These are phyloP conservation scores for Serilophus lunatus DNA, from an alignment of 2,113 vertebrate species.

Conservation along the genomic window DNA sequence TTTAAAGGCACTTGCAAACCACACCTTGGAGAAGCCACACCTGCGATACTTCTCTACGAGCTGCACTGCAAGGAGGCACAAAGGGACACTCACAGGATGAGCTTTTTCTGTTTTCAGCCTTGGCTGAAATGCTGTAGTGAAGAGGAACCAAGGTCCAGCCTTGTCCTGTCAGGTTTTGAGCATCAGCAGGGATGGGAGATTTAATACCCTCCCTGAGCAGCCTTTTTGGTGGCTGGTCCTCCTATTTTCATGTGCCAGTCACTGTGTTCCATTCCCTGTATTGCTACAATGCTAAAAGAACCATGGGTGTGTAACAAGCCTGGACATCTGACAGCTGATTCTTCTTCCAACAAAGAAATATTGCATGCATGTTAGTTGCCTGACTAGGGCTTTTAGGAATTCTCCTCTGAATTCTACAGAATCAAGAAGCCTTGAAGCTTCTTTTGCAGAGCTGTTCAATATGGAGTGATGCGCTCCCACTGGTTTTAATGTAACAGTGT, in stretches of 20 bases:
- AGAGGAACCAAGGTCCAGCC: not conserved
- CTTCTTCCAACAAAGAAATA: not conserved
- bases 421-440: not conserved
- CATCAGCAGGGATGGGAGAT: not conserved
- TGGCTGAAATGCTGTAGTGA: not conserved
- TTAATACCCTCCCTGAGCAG: not conserved
- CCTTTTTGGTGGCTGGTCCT: not conserved
- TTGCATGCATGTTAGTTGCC: not conserved
- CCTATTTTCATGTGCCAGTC: not conserved
- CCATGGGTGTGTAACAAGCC: not conserved
- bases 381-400: not conserved
- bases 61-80: slow-evolving; percentile 67
- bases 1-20: slow-evolving; percentile 95
- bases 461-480: not conserved
- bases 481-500: not conserved
- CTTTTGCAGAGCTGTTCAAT: not conserved
- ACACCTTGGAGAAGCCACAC: slow-evolving; percentile 84
- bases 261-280: not conserved
- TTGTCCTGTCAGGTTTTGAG: not conserved
- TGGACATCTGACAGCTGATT: not conserved
- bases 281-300: not conserved
- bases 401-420: not conserved
- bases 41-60: slow-evolving; percentile 84
- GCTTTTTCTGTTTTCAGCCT: not conserved
- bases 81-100: not conserved